Conservation (phyloP, 1,140 invertebrate species). For the Coptotermes formosanus region DNA sequence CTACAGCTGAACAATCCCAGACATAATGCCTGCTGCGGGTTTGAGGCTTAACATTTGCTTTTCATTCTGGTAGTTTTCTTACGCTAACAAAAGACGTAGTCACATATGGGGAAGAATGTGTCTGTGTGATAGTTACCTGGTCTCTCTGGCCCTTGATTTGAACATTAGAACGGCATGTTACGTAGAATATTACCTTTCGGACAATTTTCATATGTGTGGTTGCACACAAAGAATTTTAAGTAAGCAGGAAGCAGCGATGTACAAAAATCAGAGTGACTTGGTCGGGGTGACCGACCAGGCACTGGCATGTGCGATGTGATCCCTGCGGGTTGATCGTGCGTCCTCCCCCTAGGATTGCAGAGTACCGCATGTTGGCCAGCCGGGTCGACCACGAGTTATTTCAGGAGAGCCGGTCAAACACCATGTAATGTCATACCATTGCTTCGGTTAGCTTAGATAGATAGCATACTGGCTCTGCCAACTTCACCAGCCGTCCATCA, state of each 20-base stretch:
- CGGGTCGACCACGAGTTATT: slow-evolving; percentile 9
- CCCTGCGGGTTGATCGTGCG: neutral
- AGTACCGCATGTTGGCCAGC: neutral
- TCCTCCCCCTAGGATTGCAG: neutral
- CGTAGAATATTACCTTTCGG: neutral
- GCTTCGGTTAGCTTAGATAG: slow-evolving; percentile 4
- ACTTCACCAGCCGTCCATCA: neutral
- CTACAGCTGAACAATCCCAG: too few relatives aligned
- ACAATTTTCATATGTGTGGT: neutral
- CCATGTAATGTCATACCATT: slow-evolving; percentile 16
- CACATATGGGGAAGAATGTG: too few relatives aligned
- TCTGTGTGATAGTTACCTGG: too few relatives aligned
- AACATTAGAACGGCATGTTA: too few relatives aligned
- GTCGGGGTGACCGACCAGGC: neutral
- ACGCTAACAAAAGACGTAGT: too few relatives aligned
- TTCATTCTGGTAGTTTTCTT: too few relatives aligned
- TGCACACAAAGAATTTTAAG: neutral
- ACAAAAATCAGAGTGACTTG: neutral
- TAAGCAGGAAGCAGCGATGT: neutral
- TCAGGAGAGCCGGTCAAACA: slow-evolving; percentile 13
- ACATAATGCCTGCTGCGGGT: too few relatives aligned
- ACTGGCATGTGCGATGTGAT: neutral
- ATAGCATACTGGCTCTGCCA: neutral
- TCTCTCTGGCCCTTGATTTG: too few relatives aligned
- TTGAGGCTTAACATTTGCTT: too few relatives aligned